Evolutionary conservation across 2,797 vertebrate genomes (phyloP).

Genomic region (Sebastiscus albofasciatus): DNA sequence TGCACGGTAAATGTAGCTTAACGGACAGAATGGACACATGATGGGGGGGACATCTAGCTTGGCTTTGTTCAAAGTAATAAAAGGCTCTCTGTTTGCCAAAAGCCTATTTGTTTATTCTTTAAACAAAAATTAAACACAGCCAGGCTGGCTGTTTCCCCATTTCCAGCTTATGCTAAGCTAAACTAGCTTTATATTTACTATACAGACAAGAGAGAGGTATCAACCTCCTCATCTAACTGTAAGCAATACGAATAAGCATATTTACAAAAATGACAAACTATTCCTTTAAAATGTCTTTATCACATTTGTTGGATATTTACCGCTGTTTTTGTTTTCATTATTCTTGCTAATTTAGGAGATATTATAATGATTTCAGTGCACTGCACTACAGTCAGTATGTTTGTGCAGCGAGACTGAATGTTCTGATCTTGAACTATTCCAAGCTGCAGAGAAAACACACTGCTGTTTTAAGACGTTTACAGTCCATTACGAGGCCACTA

Average conservation of each 20-base stretch:
- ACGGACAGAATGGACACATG: not conserved
- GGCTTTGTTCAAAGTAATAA: not conserved
- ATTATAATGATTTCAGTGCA: not conserved
- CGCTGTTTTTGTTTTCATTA: not conserved
- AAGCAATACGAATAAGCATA: not conserved
- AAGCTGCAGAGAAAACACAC: conserved; percentile 9
- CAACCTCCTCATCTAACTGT: not conserved
- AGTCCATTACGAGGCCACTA: not conserved
- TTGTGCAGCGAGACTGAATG: not conserved
- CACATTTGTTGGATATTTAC: not conserved
- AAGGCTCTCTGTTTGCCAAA: not conserved
- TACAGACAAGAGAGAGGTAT: too few relatives aligned
- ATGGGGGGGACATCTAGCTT: not conserved
- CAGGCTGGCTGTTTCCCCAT: too few relatives aligned
- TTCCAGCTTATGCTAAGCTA: too few relatives aligned
- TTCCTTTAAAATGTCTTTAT: not conserved
- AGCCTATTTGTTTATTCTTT: not conserved
- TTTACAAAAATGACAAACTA: not conserved
- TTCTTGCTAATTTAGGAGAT: not conserved
- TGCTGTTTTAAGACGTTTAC: conserved; percentile 7
- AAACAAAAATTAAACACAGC: too few relatives aligned
- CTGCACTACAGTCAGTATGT: not conserved
- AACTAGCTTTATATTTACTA: too few relatives aligned
- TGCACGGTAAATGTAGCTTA: not conserved
- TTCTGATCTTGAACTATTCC: conserved; percentile 10